A percentile compares a stretch with the other conserved stretches of the same genome.
Evolutionary conservation across 2,888 invertebrate species (phyloP).

Genomic region (Drosophila mercatorum): DNA sequence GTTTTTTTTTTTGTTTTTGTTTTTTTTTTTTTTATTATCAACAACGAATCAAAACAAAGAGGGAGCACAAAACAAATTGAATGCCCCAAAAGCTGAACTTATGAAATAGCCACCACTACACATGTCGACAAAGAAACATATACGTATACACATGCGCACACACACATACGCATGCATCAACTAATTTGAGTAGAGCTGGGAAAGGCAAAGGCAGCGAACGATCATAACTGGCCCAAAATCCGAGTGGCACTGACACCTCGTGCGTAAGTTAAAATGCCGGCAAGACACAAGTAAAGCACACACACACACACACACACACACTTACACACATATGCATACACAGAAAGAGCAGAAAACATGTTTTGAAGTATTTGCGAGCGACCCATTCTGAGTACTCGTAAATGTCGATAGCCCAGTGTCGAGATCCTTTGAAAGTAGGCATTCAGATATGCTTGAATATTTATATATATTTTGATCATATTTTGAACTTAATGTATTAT

Average conservation of each 20-base stretch:
- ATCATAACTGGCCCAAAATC: constrained; percentile 42
- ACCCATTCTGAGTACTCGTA: background rate
- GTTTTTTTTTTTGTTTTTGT: constrained; percentile 9
- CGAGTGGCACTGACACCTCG: constrained; percentile 40
- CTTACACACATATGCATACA: background rate
- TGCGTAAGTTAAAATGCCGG: constrained; percentile 45
- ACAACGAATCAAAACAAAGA: constrained; percentile 67
- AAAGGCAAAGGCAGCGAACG: constrained; percentile 23
- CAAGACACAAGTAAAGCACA: constrained; percentile 26
- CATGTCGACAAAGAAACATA: constrained; percentile 18
- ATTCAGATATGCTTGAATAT: constrained; percentile 15
- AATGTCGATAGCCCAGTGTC: background rate
- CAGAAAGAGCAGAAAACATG: constrained; percentile 38
- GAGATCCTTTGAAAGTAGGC: constrained; percentile 7
- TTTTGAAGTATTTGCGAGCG: constrained; percentile 28
- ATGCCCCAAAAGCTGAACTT: constrained; percentile 34
- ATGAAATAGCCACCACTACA: constrained; percentile 37
- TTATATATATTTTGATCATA: constrained; percentile 48
- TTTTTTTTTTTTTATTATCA: constrained; percentile 48
- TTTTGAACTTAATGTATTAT: constrained; percentile 33
- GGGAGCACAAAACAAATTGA: constrained; percentile 56
- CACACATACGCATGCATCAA: background rate
- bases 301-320: background rate
- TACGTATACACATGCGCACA: constrained; percentile 6
- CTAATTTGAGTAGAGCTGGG: constrained; percentile 12